phyloP scores from a whole-genome alignment of 2,113 vertebrate genomes.

The Neodon shergylaensis region DNA sequence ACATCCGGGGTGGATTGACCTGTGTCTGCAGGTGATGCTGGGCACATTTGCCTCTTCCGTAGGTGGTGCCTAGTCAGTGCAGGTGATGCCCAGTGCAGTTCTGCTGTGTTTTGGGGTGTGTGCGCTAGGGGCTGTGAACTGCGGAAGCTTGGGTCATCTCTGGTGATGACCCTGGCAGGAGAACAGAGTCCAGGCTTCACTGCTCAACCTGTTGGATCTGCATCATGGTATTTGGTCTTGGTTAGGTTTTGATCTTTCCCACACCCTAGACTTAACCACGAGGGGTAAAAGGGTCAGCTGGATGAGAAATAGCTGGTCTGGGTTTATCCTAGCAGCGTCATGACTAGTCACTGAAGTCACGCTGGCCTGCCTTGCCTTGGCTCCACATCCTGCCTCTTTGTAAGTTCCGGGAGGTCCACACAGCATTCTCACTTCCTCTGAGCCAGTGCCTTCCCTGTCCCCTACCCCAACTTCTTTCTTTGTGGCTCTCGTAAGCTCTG shows the following conservation, averaged over 20 bases:
- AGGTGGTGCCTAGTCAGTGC: not conserved
- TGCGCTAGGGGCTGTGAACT: too few relatives aligned
- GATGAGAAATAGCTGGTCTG: not conserved
- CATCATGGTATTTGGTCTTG: not conserved
- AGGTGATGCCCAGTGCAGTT: not conserved
- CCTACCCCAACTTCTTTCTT: not conserved
- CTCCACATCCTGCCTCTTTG: constrained; percentile 17
- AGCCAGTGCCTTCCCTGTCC: not conserved
- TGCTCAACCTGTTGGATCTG: not conserved
- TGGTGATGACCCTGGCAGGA: not conserved
- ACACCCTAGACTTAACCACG: not conserved
- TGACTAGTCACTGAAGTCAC: constrained; percentile 36
- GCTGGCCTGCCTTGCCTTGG: not conserved
- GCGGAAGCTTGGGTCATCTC: not conserved
- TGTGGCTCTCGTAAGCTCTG: not conserved
- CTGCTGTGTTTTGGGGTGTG: not conserved
- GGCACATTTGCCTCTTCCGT: not conserved
- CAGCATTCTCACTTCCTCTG: constrained; percentile 25
- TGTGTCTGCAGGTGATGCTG: not conserved
- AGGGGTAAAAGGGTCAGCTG: not conserved
- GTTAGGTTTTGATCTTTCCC: not conserved
- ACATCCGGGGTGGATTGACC: not conserved
- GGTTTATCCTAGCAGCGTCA: not conserved
- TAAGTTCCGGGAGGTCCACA: not conserved
- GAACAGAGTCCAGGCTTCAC: not conserved